Base-by-base conservation (phyloP, 2,888 invertebrate genomes). In the Boloria euphrosyne region DNA sequence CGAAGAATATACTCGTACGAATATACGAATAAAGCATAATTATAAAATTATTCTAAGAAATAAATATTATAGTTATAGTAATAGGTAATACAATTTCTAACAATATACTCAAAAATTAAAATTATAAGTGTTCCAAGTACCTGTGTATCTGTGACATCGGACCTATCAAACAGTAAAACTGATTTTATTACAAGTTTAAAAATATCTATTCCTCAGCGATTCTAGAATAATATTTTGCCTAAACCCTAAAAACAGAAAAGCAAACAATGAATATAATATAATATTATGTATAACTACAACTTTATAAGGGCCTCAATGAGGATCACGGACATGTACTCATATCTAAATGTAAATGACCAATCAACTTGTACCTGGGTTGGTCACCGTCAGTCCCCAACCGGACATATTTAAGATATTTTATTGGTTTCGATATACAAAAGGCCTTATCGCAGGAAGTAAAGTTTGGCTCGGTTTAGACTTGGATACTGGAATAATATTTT, bases 361-460 rank as follows among this genome's bases (percentile, higher is more conserved):
- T 69, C 67, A 67, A 61, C 66, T 54, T 52, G 61, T 53, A 46
- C 67, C 67, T 58, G 22, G 17, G 49, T 50, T 18, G 54, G 54
- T 31, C 63, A 63, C 22, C 46, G 50, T 63, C 82, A 80, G 83
- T 78, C 84, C 85, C 84, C 68, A 69, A 72, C 85, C 87, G 89
- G 90, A 89, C 87, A 86, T 89, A 90, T 89, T 89, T 87, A 89
- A 87, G 85, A 85, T 85, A 89, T 90, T 90, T 90, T 90, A 90
- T 90, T 89, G 90, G 90, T 90, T 90, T 89, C 85, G 83, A 86
- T 89, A 90, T 89, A 90, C 89, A 89, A 89, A 89, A 87, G 84
- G 84, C 86, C 89, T 90, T 90, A 90, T 90, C 90, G 80, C 81
- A 82, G 85, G 51, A 64, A 86, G 82, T 86, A 86, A 86, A 84